Conservation (phyloP, 2,797 vertebrate species). For the Lindbergichthys nudifrons region DNA sequence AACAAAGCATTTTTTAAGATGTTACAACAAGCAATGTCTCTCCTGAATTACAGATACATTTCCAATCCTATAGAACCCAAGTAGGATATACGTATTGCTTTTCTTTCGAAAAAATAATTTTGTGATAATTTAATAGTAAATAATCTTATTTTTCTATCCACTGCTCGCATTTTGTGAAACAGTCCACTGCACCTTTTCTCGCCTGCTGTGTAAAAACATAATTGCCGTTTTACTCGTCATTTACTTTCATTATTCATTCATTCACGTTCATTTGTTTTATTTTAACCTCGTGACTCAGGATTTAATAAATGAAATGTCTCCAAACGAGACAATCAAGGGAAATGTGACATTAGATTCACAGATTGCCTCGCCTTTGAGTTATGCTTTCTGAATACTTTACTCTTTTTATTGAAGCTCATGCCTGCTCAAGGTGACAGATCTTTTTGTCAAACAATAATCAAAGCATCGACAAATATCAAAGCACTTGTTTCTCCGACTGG, state of each 20-base stretch:
- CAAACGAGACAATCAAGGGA: neutral
- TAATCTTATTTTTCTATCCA: neutral
- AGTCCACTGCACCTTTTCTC: neutral
- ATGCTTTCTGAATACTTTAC: too few relatives aligned
- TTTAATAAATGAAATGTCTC: too few relatives aligned
- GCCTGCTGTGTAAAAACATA: neutral
- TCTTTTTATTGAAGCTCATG: neutral
- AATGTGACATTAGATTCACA: neutral
- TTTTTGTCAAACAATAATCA: slow-evolving; percentile 1
- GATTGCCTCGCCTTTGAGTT: neutral
- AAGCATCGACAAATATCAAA: neutral
- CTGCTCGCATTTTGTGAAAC: neutral
- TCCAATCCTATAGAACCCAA: neutral
- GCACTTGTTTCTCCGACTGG: neutral
- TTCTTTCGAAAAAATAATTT: neutral
- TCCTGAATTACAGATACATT: neutral
- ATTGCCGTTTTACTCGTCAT: neutral
- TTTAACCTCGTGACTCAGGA: neutral
- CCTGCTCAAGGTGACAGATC: neutral
- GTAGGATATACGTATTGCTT: neutral
- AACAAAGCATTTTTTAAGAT: neutral
- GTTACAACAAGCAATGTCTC: neutral
- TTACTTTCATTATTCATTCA: neutral
- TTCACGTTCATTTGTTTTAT: neutral
- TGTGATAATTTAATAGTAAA: neutral